A percentile compares a stretch with the other conserved stretches of the same genome.
These are phyloP conservation scores for Actenoides hombroni DNA, from an alignment of 2,113 vertebrate genomes.

Conservation along the genomic window DNA sequence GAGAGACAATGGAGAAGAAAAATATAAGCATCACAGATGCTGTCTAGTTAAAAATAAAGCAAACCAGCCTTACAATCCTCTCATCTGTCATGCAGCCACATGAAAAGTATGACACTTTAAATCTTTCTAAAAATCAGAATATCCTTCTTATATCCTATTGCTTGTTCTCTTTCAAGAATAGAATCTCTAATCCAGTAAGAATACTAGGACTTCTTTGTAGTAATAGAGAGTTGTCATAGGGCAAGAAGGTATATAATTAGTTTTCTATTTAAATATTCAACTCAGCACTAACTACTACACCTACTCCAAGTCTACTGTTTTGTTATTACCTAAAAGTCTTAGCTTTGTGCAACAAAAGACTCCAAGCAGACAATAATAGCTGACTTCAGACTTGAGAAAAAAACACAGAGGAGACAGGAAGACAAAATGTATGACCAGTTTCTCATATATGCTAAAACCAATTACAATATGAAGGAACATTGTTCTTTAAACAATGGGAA, in stretches of 20 bases:
- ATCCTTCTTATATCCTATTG: not conserved
- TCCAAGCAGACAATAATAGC: not conserved
- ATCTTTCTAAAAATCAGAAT: not conserved
- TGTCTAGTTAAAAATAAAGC: not conserved
- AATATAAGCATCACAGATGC: not conserved
- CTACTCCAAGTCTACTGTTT: not conserved
- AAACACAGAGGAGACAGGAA: not conserved
- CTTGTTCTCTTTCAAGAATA: not conserved
- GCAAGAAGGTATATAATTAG: not conserved
- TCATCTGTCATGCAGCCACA: not conserved
- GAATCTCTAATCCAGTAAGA: not conserved
- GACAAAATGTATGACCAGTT: not conserved
- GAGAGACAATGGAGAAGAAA: not conserved
- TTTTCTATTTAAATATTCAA: not conserved
- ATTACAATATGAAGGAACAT: not conserved
- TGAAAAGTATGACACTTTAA: not conserved
- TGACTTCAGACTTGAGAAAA: not conserved
- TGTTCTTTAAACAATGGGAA: conserved; percentile 34
- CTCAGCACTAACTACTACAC: not conserved
- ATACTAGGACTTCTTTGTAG: not conserved
- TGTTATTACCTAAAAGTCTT: not conserved
- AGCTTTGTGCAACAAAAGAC: not conserved
- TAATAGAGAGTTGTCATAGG: not conserved
- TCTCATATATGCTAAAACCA: not conserved
- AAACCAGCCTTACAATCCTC: not conserved